Evolutionary conservation across 1,140 invertebrate genomes (phyloP), one percentile per base, ranked within the genome.

Genomic region (Vanessa atalanta): DNA sequence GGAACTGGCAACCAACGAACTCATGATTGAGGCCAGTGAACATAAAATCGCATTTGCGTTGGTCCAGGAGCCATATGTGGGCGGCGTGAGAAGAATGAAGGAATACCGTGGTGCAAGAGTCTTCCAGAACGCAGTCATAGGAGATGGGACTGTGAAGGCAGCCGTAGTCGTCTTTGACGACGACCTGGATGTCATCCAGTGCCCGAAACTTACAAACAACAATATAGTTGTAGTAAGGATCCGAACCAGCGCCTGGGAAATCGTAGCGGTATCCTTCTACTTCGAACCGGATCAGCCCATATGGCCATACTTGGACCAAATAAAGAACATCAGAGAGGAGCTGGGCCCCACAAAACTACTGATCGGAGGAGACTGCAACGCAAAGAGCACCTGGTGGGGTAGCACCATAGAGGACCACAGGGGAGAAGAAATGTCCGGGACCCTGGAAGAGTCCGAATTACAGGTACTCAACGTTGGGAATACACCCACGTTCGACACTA

Each of bases 401-500:
- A 67, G 78, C 43, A 8, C 3, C 15, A 53, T 6, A 15, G 57
- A 3, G 9, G 77, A 83, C 48, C 11, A 60, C 0, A 77, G 79
- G 14, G 77, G 81, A 3, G 71, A 74, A n/a, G 51, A 68, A 5
- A 0, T 78, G 14, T 6, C 14, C 2, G 73, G 73, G 12, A 13
- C 63, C 13, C 51, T 82, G 1, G 73, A 55, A 0, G 64, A 78
- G 23, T 16, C 71, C 3, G 73, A 47, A 0, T n/a, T 81, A 13
- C 55, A 81, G 0, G 53, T 83, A 9, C 68, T 83, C 12, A 83
- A 81, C 50, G 37, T 6, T 12, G 79, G 79, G 9, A 20, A 53
- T 0, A 77, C 50, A 1, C 79, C 80, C 6, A 83, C 82, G 3
- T 83, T 82, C 20, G 71, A 78, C n/a, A 74, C 76, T 1, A 37